These are phyloP conservation scores for Sus cebifrons DNA, from an alignment of 2,797 vertebrate genomes.

Conservation along the genomic window DNA sequence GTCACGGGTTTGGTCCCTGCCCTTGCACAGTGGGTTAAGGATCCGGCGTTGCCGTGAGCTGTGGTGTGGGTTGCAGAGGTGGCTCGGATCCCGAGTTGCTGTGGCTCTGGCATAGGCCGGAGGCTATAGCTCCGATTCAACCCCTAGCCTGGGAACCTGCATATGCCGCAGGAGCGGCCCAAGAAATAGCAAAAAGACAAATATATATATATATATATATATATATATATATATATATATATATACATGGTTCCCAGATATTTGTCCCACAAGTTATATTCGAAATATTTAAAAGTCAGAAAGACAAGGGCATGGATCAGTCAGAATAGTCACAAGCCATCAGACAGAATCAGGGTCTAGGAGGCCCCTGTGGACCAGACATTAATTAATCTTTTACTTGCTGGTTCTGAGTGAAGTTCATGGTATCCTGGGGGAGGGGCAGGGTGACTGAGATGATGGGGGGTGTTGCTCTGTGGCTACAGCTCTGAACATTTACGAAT, in stretches of 20 bases:
- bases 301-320: neutral
- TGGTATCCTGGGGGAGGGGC: neutral
- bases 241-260: neutral
- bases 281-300: constrained; percentile 44
- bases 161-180: too few relatives aligned
- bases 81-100: too few relatives aligned
- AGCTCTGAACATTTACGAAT: neutral
- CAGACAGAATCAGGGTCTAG: neutral
- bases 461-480: neutral
- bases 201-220: too few relatives aligned
- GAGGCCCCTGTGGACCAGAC: neutral
- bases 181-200: too few relatives aligned
- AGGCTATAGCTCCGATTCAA: too few relatives aligned
- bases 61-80: too few relatives aligned
- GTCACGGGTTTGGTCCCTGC: too few relatives aligned
- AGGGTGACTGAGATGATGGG: neutral
- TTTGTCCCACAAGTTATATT: neutral
- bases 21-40: too few relatives aligned
- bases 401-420: neutral
- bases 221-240: too few relatives aligned
- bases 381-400: neutral
- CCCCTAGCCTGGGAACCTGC: too few relatives aligned
- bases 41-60: too few relatives aligned
- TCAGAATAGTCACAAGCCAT: neutral
- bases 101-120: too few relatives aligned